Conservation (phyloP, 1,140 invertebrate species). For the Yoshiicerus persimilis region DNA sequence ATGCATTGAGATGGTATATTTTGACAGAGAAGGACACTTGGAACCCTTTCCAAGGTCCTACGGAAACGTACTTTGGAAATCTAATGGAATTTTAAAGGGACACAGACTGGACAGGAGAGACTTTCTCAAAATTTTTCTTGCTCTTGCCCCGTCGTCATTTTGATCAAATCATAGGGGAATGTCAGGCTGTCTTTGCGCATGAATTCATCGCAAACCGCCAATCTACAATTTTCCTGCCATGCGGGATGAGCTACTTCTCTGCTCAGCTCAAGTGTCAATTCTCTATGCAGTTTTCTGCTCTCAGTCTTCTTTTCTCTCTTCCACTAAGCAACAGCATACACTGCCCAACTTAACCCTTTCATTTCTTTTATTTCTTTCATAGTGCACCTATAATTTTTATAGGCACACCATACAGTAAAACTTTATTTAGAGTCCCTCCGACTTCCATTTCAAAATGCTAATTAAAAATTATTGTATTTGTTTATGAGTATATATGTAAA, state of each 20-base stretch:
- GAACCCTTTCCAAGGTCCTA: background rate
- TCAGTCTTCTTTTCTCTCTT: background rate
- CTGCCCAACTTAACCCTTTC: background rate
- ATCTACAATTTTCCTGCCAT: background rate
- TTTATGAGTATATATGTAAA: too few relatives aligned
- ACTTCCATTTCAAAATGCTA: too few relatives aligned
- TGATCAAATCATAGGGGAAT: constrained; percentile 41
- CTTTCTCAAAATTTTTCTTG: constrained; percentile 33
- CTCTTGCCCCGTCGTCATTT: constrained; percentile 36
- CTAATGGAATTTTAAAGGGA: constrained; percentile 16
- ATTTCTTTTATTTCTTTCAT: too few relatives aligned
- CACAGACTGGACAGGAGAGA: constrained; percentile 18
- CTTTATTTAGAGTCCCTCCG: too few relatives aligned
- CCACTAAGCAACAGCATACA: background rate
- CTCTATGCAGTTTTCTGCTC: background rate
- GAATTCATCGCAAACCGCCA: background rate
- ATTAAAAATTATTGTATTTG: too few relatives aligned
- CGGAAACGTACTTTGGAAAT: background rate
- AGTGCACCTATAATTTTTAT: too few relatives aligned
- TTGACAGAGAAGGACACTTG: background rate
- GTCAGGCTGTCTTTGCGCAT: constrained; percentile 31
- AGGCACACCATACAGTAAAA: too few relatives aligned
- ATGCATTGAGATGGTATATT: background rate
- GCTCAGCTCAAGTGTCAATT: background rate
- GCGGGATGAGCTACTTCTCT: background rate